Percentiles rank a stretch among this genome's conserved stretches.
phyloP scores from a whole-genome alignment of 2,113 vertebrate genomes.

The Nyctereutes procyonoides region DNA sequence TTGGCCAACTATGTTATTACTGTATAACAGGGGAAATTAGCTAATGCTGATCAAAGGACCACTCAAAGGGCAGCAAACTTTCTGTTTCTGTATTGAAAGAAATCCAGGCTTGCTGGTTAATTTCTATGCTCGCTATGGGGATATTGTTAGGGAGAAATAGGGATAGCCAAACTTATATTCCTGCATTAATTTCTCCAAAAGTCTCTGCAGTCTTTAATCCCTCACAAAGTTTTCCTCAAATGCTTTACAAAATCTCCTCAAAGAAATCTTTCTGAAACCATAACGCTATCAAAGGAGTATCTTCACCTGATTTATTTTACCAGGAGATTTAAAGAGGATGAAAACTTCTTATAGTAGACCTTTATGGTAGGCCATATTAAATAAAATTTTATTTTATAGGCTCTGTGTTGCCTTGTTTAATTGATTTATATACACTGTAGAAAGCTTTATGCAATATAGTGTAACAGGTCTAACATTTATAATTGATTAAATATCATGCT shows the following conservation, averaged over 20 bases:
- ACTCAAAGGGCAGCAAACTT: neutral
- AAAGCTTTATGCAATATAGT: slow-evolving; percentile 58
- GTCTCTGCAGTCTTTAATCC: slow-evolving; percentile 22
- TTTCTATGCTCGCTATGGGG: neutral
- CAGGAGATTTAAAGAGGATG: slow-evolving; percentile 51
- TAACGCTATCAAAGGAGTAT: slow-evolving; percentile 10
- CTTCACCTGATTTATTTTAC: slow-evolving; percentile 62
- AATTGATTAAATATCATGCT: slow-evolving; percentile 70
- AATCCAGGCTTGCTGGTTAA: neutral
- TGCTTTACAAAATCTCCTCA: slow-evolving; percentile 28
- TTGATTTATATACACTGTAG: slow-evolving; percentile 67
- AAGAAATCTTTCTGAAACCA: slow-evolving; percentile 57
- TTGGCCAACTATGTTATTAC: neutral
- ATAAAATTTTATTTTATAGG: slow-evolving; percentile 67
- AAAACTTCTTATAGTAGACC: slow-evolving; percentile 59
- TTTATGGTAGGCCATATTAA: slow-evolving; percentile 63
- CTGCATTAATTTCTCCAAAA: slow-evolving; percentile 40
- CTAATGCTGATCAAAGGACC: neutral
- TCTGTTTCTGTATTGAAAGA: neutral
- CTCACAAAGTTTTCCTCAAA: slow-evolving; percentile 48
- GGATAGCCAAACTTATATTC: neutral
- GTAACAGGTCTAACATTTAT: slow-evolving; percentile 61
- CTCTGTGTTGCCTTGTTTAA: slow-evolving; percentile 72
- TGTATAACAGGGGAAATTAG: neutral
- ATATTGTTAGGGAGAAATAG: slow-evolving; percentile 20